Evolutionary conservation across 30 jellyfish, hydroid and myxozoan genomes (phyloP), one percentile per base, ranked within the genome.

Genomic region (Mastigias papua): DNA sequence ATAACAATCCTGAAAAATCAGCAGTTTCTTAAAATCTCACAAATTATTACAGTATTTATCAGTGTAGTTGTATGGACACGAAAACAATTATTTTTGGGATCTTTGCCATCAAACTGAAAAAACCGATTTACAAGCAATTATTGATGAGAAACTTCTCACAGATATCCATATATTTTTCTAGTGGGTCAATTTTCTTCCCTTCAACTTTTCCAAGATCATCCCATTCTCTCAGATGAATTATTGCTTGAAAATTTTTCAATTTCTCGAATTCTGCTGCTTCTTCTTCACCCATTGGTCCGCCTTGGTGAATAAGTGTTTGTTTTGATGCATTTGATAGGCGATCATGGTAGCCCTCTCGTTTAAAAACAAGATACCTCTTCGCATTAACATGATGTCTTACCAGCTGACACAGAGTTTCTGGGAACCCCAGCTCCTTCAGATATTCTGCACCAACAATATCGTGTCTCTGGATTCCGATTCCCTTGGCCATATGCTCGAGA

Each of bases 371-470:
- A 35, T 88, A 88, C 27, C 97, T 57, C 49, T 88, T 88, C 11
- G 97, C 97, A 49, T 88, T 58, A 32, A 88, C 97, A 48, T 88
- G 97, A 72, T 88, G 89, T 75, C 90, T 69, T 22, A 88, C 97
- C 8, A 88, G 71, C 84, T 77, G 91, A 69, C 92, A 78, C 37
- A 88, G 80, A 16, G 80, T 17, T 29, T 68, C 91, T 19, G 97
- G 97, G 61, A 88, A 88, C 4, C 92, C 91, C 15, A 78, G 92
- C 32, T 69, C 29, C 27, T 37, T 57, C 34, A 88, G 75, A 35
- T 19, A 88, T 37, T 88, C 83, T 33, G 89, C 97, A 6, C 97
- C 97, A 37, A 88, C 75, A 28, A 88, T 37, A 82, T 88, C 97
- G 30, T 88, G 97, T 2, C 90, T 70, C 57, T 64, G 70, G 54